Base-by-base conservation (phyloP, 2,797 vertebrate genomes). In the Leptoclinus maculatus region DNA sequence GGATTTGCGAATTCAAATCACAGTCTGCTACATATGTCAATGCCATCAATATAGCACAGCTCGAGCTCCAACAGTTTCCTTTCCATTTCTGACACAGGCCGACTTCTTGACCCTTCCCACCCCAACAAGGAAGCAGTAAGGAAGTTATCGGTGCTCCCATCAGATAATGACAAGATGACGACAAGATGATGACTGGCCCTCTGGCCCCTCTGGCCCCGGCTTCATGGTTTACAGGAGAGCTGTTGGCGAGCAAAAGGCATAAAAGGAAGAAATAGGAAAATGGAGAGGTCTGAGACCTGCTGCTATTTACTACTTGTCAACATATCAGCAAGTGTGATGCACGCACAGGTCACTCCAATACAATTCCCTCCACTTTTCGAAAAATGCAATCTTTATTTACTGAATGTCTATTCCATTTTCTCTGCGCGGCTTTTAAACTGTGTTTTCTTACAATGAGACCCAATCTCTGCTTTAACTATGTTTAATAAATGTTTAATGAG, bases 21-120 rank as follows among this genome's bases (percentile, higher is more conserved):
- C 94, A 93, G 78, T 69, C 85, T 57, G 66, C 83, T 92, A 91
- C 91, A 92, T 93, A 88, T 90, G 92, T 94, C 93, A 91, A 91
- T 92, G 84, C 82, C 91, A 87, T 93, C 91, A 86, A 87, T 93
- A 93, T 84, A 86, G 58, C 76, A 39, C 68, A 71, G 78, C 83
- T 83, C 45, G 3, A 54, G 84, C 66, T 36, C 72, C 75, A 29
- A 73, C 76, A 53, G 75, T 83, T 87, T 83, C 78, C 54, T 84
- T 73, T 87, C 78, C 70, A 36, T 83, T 86, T 83, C 68, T 87
- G 87, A 88, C 86, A 84, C 53, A 3, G 43, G 73, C n/a, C 12
- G 74, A 85, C 87, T 71, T 84, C 67, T 83, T 87, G 89, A 92
- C 89, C 88, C 65, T 19, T 36, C 38, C 67, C 69, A 78, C 66